Evolutionary conservation across 2,113 vertebrate species (phyloP), one percentile per base, ranked within the genome.

Genomic region (Salvelinus fontinalis): DNA sequence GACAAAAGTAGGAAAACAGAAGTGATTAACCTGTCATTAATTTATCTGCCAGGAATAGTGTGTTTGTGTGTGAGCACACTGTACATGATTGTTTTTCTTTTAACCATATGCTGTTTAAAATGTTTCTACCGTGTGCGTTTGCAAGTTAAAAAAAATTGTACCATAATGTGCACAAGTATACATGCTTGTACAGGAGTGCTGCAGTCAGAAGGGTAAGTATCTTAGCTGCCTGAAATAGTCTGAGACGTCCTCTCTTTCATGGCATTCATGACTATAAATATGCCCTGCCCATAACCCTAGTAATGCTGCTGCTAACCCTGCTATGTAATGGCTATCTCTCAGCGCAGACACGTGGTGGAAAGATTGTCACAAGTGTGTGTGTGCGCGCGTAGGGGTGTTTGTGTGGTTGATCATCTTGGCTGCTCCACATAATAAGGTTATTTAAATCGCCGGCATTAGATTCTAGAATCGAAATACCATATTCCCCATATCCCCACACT

Each of bases 211-310:
- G 85, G 86, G 82, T 79, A 76, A 81, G 67, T 69, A 76, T 80
- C 75, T 85, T 77, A 80, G 75, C 75, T 68, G 83, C 87, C 74
- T 71, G 84, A 87, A 91, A 88, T 91, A 93, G 87, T 87, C 2
- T 44, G 76, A 84, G 67, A 83, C 81, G 74, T 80, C 79, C 78
- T 85, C 84, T 87, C 82, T 86, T 89, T 84, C 81, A 84, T 83
- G 81, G 83, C 81, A 83, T 89, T 86, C 81, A 83, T 85, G 78
- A 71, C 91, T 93, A 92, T 89, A 91, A 92, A 93, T 93, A 90
- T 87, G 71, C 76, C 79, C 62, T 72, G 75, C 81, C 14, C 59
- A 76, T 85, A 87, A 85, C 84, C 67, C 80, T 44, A 73, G 51
- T 78, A 77, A 84, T 83, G 81, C 51, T 27, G 73, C 76, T 71